Conservation (phyloP, 2,797 vertebrate species). For the Anabas testudineus region DNA sequence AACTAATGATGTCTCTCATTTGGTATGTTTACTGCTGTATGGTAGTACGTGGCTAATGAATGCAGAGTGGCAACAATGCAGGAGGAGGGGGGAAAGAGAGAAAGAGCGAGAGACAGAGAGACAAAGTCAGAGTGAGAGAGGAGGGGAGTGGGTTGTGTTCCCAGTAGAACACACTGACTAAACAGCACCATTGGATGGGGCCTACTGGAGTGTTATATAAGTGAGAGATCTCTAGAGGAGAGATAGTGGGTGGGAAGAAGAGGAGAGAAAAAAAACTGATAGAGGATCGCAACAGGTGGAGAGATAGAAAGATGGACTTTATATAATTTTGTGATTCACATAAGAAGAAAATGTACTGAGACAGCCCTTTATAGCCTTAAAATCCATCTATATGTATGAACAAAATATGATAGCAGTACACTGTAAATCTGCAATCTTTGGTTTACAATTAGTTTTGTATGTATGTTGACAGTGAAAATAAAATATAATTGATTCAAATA, state of each 20-base stretch:
- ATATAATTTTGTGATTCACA: slow-evolving; percentile 53
- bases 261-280: slow-evolving; percentile 54
- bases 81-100: slow-evolving; percentile 36
- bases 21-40: slow-evolving; percentile 69
- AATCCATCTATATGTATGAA: background rate
- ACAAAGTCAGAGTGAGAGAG: slow-evolving; percentile 62
- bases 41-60: slow-evolving; percentile 77
- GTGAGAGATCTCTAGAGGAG: slow-evolving; percentile 62
- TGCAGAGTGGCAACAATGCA: slow-evolving; percentile 72
- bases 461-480: background rate
- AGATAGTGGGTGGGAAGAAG: slow-evolving; percentile 62
- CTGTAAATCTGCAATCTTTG: background rate
- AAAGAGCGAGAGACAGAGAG: slow-evolving; percentile 41
- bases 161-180: slow-evolving; percentile 70
- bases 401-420: background rate
- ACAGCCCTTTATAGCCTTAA: slow-evolving; percentile 4
- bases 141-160: slow-evolving; percentile 74
- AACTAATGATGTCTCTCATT: slow-evolving; percentile 70
- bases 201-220: slow-evolving; percentile 75
- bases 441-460: background rate
- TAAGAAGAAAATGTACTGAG: background rate
- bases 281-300: slow-evolving; percentile 26
- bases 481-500: too few species aligned
- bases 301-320: slow-evolving; percentile 15
- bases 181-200: slow-evolving; percentile 62